phyloP scores from a whole-genome alignment of 2,888 invertebrate genomes.

The Mythimna ferrago region DNA sequence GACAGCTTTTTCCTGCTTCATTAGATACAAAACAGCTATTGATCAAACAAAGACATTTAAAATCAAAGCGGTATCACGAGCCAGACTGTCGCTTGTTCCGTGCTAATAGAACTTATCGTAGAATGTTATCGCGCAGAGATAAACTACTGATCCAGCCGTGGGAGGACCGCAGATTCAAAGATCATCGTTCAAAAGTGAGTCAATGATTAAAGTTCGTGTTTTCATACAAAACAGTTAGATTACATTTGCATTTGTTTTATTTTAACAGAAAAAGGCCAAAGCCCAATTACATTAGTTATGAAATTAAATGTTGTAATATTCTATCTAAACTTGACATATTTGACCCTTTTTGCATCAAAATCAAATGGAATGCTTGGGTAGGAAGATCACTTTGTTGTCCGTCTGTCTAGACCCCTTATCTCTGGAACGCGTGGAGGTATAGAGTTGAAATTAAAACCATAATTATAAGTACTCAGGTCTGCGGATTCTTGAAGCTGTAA shows the following conservation, averaged over 20 bases:
- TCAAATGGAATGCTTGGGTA: too few relatives aligned
- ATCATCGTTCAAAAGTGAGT: constrained; percentile 92
- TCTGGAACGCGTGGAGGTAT: too few relatives aligned
- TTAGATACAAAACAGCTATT: constrained; percentile 44
- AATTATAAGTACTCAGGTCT: too few relatives aligned
- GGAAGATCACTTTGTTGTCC: too few relatives aligned
- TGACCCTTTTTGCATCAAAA: too few relatives aligned
- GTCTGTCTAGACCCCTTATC: too few relatives aligned
- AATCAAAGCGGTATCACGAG: constrained; percentile 52
- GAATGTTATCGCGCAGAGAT: constrained; percentile 93
- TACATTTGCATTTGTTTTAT: background rate
- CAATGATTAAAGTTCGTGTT: constrained; percentile 26
- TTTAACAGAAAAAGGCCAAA: background rate
- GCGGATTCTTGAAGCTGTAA: too few relatives aligned
- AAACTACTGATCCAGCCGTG: constrained; percentile 93
- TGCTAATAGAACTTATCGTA: constrained; percentile 42
- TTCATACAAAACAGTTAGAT: constrained; percentile 10
- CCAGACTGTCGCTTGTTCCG: constrained; percentile 47
- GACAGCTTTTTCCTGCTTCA: background rate
- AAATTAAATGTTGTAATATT: background rate
- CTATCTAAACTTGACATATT: background rate
- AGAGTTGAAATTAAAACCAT: too few relatives aligned
- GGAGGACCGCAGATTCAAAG: constrained; percentile 92
- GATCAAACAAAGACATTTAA: constrained; percentile 35
- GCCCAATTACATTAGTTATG: background rate